Evolutionary conservation across 1,140 invertebrate genomes (phyloP).

Genomic region (Bombus ignitus): DNA sequence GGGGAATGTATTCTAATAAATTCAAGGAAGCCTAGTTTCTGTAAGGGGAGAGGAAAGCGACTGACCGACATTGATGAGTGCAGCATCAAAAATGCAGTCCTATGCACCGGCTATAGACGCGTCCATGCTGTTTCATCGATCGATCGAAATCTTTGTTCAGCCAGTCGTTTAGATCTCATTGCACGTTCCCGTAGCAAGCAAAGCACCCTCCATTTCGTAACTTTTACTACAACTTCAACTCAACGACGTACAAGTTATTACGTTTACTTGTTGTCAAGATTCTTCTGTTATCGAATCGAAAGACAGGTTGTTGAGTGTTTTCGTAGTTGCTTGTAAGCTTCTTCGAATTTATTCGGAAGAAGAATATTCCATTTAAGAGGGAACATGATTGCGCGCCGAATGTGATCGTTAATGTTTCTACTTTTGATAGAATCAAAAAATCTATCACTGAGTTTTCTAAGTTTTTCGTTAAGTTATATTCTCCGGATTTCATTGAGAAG

Average conservation of each 20-base stretch:
- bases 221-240: background rate
- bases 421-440: too few species aligned
- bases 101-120: slow-evolving; percentile 47
- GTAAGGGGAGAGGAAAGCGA: slow-evolving; percentile 33
- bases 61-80: slow-evolving; percentile 58
- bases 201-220: background rate
- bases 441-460: too few species aligned
- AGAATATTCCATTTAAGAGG: too few species aligned
- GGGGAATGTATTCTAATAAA: background rate
- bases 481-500: background rate
- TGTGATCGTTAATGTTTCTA: too few species aligned
- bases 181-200: background rate
- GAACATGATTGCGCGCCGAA: too few species aligned
- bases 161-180: background rate
- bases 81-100: slow-evolving; percentile 61
- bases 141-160: slow-evolving; percentile 11
- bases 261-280: background rate
- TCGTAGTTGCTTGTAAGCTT: background rate
- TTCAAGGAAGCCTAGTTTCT: slow-evolving; percentile 34
- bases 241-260: background rate
- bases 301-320: background rate
- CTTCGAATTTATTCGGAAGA: background rate
- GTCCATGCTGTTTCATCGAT: background rate
- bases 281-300: background rate
- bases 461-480: background rate